Percentiles rank a stretch among this genome's conserved stretches.
These are phyloP conservation scores for Drosophila falleni DNA, from an alignment of 2,888 invertebrate species.

Conservation along the genomic window DNA sequence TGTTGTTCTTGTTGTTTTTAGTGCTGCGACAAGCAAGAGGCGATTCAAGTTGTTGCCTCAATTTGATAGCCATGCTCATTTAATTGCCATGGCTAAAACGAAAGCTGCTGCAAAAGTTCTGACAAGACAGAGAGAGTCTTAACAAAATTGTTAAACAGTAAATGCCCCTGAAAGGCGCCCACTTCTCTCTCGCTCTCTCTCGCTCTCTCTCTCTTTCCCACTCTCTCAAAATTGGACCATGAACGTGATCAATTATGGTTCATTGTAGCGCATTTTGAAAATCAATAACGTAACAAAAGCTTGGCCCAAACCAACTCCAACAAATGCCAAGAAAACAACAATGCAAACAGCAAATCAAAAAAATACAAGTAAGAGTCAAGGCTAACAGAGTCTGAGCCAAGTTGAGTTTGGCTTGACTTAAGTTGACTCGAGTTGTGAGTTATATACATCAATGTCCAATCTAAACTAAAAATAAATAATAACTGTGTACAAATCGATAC, in stretches of 20 bases:
- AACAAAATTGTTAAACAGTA: constrained; percentile 31
- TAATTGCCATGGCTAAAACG: constrained; percentile 52
- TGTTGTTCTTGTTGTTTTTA: constrained; percentile 3
- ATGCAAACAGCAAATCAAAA: constrained; percentile 15
- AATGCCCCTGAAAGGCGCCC: constrained; percentile 4
- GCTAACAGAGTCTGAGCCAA: constrained; percentile 47
- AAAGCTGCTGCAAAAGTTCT: constrained; percentile 51
- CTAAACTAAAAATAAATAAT: constrained; percentile 73
- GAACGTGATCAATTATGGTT: constrained; percentile 80
- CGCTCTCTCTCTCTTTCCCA: constrained; percentile 4
- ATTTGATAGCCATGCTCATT: constrained; percentile 29
- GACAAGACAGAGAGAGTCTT: constrained; percentile 27
- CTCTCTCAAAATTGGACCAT: constrained; percentile 70
- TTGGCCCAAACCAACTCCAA: constrained; percentile 28
- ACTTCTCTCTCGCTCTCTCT: constrained; percentile 4
- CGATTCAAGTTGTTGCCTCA: constrained; percentile 20
- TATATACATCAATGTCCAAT: constrained; percentile 40
- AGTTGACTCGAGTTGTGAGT: constrained; percentile 35
- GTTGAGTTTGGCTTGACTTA: constrained; percentile 21
- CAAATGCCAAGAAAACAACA: constrained; percentile 41
- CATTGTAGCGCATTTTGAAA: constrained; percentile 76
- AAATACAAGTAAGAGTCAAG: constrained; percentile 65
- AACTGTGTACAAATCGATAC: constrained; percentile 64
- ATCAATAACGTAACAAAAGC: constrained; percentile 71
- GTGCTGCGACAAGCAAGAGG: constrained; percentile 19